Base-by-base conservation (phyloP, 2,797 vertebrate species). In the Rhinophrynus dorsalis region DNA sequence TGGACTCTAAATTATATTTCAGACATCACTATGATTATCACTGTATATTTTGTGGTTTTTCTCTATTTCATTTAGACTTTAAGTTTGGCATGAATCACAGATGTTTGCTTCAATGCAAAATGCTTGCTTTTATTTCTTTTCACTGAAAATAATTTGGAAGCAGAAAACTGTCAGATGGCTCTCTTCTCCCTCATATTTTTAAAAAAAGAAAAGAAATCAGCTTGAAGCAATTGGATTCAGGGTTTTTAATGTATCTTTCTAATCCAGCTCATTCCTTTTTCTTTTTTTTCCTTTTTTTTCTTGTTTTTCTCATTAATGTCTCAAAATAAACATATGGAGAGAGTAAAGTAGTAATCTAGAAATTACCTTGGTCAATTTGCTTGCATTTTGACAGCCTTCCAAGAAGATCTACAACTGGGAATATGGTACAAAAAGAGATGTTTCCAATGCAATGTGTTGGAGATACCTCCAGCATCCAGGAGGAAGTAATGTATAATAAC, bases 141-240 rank as follows among this genome's bases (percentile, higher is more conserved):
- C 50, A 17, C 23, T 17, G 50, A 52, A 52, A 52, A 52, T 32
- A 52, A 52, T 47, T 47, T 21, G 3, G 5, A 47, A 21, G 44
- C 44, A 23, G 8, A 21, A 12, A 23, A 21, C 24, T 50, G 47
- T 27, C 21, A 27, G 47, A 50, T 50, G 47, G 23, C 27, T 27
- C 5, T 26, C 9, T 21, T 50, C 23, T 50, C 24, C 13, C n/a
- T n/a, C n/a, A n/a, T n/a, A n/a, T n/a, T n/a, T n/a, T n/a, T n/a
- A n/a, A n/a, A n/a, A n/a, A n/a, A 50, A 23, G 27, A n/a, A 50
- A 50, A 27, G n/a, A 47, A 47, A 48, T 23, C 44, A 47, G 24
- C 47, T 12, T 6, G 27, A 50, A 26, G 24, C 47, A 50, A 27
- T 12, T 50, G 6, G 27, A 50, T 21, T 21, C 23, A 21, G 44